These are phyloP conservation scores for Sinonovacula constricta DNA, from an alignment of 1,140 invertebrate species.

Conservation along the genomic window DNA sequence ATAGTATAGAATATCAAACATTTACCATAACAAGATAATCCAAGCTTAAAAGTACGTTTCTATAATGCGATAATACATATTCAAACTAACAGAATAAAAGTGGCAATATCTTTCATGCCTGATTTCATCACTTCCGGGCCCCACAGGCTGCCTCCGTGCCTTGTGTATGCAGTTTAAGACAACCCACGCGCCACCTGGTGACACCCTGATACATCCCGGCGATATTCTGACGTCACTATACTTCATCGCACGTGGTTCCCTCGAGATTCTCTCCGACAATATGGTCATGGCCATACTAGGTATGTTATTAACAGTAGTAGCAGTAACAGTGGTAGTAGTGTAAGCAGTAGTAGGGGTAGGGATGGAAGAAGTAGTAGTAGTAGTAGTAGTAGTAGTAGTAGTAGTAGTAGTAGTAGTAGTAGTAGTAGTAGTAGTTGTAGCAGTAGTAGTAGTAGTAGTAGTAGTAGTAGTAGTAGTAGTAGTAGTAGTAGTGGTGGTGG, in stretches of 20 bases:
- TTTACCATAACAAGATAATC: too few species aligned
- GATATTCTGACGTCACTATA: slow-evolving; percentile 75
- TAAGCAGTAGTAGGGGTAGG: too few species aligned
- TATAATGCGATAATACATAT: too few species aligned
- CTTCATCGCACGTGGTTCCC: slow-evolving; percentile 75
- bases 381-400: slow-evolving; percentile 41
- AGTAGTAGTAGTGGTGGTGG: slow-evolving; percentile 42
- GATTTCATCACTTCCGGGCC: too few species aligned
- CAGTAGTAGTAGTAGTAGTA: too few species aligned
- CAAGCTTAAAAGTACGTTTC: too few species aligned
- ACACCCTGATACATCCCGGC: slow-evolving; percentile 75
- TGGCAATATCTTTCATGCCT: too few species aligned
- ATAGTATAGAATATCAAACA: too few species aligned
- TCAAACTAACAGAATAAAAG: too few species aligned
- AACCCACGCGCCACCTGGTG: slow-evolving; percentile 76
- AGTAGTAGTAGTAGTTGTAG: slow-evolving; percentile 35
- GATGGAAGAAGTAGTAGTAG: too few species aligned
- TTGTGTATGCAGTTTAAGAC: slow-evolving; percentile 74
- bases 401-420: slow-evolving; percentile 41
- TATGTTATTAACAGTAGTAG: slow-evolving; percentile 50
- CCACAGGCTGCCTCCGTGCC: slow-evolving; percentile 71
- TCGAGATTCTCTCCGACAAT: slow-evolving; percentile 74
- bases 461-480: slow-evolving; percentile 36
- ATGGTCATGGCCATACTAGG: slow-evolving; percentile 75
- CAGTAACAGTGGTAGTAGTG: too few species aligned